Conservation (phyloP, 2,113 vertebrate species). For the Rousettus leschenaultii region DNA sequence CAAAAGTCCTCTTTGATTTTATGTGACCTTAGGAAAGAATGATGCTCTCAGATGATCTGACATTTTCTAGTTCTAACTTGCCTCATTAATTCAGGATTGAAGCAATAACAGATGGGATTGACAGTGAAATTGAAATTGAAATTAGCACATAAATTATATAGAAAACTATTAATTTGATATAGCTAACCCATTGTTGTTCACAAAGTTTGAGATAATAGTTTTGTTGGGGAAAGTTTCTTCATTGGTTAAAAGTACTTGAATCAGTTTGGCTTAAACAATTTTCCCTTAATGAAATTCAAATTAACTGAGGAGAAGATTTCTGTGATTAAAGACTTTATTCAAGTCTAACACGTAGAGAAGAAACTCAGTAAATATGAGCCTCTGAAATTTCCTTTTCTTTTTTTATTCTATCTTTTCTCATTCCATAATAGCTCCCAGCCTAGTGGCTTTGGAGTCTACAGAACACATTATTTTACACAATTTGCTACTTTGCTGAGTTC, state of each 20-base stretch:
- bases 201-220: constrained; percentile 40
- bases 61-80: constrained; percentile 66
- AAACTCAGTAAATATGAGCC: not conserved
- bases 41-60: constrained; percentile 57
- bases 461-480: not conserved
- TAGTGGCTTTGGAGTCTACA: not conserved
- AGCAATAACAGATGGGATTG: constrained; percentile 61
- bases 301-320: not conserved
- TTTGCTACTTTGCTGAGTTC: not conserved
- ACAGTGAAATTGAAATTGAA: constrained; percentile 65
- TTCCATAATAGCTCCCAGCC: not conserved
- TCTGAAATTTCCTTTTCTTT: not conserved
- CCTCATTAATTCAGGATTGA: constrained; percentile 70
- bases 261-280: not conserved
- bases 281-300: not conserved
- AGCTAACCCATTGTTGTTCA: not conserved
- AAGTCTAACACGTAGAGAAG: not conserved
- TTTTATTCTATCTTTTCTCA: not conserved
- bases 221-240: constrained; percentile 2
- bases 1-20: constrained; percentile 59
- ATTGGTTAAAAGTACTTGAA: not conserved
- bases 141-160: constrained; percentile 63
- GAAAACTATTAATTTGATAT: constrained; percentile 46
- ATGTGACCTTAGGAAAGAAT: constrained; percentile 59
- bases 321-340: not conserved